phyloP scores from a whole-genome alignment of 2,888 invertebrate species.

The Uropetala carovei region DNA sequence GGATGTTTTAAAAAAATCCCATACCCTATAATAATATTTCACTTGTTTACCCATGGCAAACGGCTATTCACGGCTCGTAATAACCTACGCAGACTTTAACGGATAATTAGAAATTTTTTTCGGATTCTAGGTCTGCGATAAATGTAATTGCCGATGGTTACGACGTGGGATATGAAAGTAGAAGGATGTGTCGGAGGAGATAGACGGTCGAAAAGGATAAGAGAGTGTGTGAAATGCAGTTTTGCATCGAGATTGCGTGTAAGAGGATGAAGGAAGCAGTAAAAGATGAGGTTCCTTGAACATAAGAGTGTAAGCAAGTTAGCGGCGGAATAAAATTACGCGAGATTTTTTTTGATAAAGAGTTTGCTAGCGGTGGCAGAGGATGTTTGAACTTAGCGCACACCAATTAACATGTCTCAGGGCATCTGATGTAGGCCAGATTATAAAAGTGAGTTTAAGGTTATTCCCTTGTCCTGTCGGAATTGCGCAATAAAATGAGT shows the following conservation, averaged over 20 bases:
- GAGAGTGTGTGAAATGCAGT: neutral
- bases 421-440: conserved; percentile 5
- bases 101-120: conserved; percentile 15
- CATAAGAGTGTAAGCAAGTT: neutral
- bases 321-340: neutral
- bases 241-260: neutral
- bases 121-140: neutral
- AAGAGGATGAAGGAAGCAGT: neutral
- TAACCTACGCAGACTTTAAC: neutral
- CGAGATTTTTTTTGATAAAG: neutral
- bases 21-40: neutral
- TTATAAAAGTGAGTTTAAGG: neutral
- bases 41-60: conserved; percentile 24
- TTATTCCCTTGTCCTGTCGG: neutral
- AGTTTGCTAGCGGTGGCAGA: neutral
- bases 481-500: neutral
- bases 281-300: neutral
- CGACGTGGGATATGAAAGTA: no score
- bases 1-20: neutral
- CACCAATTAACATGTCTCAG: conserved; percentile 14
- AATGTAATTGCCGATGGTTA: no score
- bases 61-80: neutral
- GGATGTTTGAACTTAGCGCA: neutral
- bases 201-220: neutral
- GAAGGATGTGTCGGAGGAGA: neutral